Base-by-base conservation (phyloP, 2,888 invertebrate species). In the Gastrophysa polygoni region DNA sequence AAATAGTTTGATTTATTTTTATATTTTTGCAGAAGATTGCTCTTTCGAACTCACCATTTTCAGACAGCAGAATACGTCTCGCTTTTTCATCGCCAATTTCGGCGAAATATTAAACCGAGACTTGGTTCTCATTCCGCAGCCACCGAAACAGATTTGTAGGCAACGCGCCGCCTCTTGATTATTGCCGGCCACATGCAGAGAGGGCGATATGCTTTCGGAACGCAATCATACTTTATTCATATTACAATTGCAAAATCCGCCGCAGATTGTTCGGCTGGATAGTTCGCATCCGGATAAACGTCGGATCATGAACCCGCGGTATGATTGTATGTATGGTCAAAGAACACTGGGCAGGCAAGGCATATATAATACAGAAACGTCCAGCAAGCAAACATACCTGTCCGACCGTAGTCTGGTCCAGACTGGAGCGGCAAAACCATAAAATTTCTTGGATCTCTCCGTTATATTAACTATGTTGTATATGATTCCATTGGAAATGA, bases 211-310 rank as follows among this genome's bases (percentile, higher is more conserved):
- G 60, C 50, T 61, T 14, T 11, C 63, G 54, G 63, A 64, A 68
- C 56, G 64, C 57, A 68, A 68, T 68, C 68, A 68, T 66, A 66
- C 68, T 68, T 68, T 68, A 68, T 68, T 68, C 62, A 68, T 64
- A 64, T 68, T 66, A 66, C 68, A 64, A 66, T 68, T 60, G 61
- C 62, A 62, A 60, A 66, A 59, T 60, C 61, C 61, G 61, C 54
- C 54, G 60, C 61, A 54, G 58, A 63, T 61, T 67, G 60, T 51
- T 50, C 54, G 56, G 49, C 61, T 54, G 59, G 61, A 66, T 66
- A 61, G 57, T 64, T 59, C 57, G 59, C 14, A 59, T 46, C 44
- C 54, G 43, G 54, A 28, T 17, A 11, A 54, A 34, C 16, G 38
- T 14, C 16, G 43, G 28, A 43, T 43, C 54, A 54, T 43, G 17